These are phyloP conservation scores for Alexandromys fortis DNA, from an alignment of 2,113 vertebrate species.

Conservation along the genomic window DNA sequence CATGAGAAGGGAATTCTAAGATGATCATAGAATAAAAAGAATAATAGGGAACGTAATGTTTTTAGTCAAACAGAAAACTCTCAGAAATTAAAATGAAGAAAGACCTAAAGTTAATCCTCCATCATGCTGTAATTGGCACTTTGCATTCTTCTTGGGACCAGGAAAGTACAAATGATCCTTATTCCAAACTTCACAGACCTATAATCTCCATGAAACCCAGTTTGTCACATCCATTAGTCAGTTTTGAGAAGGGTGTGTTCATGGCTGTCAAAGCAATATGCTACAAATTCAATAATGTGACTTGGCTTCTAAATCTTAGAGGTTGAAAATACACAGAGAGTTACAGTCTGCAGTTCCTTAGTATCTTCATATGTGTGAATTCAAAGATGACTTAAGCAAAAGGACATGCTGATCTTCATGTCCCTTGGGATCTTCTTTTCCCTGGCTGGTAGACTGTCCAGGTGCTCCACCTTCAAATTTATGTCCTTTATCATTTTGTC, in stretches of 20 bases:
- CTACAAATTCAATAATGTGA: neutral
- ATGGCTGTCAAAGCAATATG: neutral
- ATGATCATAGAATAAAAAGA: neutral
- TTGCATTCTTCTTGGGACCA: constrained; percentile 39
- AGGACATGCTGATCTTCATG: neutral
- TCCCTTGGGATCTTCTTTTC: neutral
- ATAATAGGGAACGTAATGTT: neutral
- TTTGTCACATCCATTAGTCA: constrained; percentile 28
- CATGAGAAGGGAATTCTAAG: neutral
- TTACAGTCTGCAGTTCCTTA: neutral
- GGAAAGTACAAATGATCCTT: neutral
- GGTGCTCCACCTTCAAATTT: neutral
- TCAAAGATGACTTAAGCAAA: neutral
- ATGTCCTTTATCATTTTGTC: neutral
- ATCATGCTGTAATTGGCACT: neutral
- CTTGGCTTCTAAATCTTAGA: neutral
- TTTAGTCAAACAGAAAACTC: constrained; percentile 5
- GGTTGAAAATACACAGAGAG: neutral
- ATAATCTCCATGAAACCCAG: constrained; percentile 19
- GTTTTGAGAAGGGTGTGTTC: constrained; percentile 2
- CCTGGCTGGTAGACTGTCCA: neutral
- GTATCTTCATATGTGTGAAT: neutral
- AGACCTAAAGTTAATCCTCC: neutral
- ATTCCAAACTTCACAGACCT: neutral
- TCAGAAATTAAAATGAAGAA: constrained; percentile 22